A percentile compares a stretch with the other conserved stretches of the same genome.
phyloP scores from a whole-genome alignment of 2,113 vertebrate genomes.

The Archilochus colubris region DNA sequence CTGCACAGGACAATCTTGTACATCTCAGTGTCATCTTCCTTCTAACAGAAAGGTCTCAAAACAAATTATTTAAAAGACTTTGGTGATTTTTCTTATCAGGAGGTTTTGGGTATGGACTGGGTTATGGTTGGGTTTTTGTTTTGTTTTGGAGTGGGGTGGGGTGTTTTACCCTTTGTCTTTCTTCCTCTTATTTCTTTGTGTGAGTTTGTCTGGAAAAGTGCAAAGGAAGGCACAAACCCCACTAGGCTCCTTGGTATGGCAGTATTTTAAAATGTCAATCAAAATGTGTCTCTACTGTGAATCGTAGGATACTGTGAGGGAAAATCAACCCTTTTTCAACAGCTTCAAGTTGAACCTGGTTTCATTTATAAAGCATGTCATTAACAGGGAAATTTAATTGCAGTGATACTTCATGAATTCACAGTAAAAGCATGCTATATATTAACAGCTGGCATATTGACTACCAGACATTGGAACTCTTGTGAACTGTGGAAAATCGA shows the following conservation, averaged over 20 bases:
- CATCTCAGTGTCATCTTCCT: background rate
- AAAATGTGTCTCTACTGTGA: background rate
- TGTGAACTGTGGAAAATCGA: background rate
- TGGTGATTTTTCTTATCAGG: background rate
- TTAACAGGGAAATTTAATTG: conserved; percentile 48
- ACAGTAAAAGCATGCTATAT: conserved; percentile 6
- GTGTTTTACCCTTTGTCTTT: background rate
- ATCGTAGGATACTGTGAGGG: background rate
- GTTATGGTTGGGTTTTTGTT: background rate
- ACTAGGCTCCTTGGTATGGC: background rate
- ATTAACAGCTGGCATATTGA: conserved; percentile 20
- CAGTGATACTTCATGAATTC: conserved; percentile 43
- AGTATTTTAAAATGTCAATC: conserved; percentile 7
- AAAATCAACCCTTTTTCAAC: conserved; percentile 37
- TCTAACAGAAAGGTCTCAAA: background rate
- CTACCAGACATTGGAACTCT: background rate
- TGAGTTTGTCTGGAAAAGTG: background rate
- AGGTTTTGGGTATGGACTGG: background rate
- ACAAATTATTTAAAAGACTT: background rate
- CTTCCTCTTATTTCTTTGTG: background rate
- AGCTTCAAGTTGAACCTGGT: conserved; percentile 10
- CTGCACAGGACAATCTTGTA: background rate
- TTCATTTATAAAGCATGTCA: conserved; percentile 62
- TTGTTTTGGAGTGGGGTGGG: background rate
- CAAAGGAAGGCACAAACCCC: background rate